A percentile compares a stretch with the other conserved stretches of the same genome.
Evolutionary conservation across 2,888 invertebrate genomes (phyloP).

Genomic region (Cantharis lateralis): DNA sequence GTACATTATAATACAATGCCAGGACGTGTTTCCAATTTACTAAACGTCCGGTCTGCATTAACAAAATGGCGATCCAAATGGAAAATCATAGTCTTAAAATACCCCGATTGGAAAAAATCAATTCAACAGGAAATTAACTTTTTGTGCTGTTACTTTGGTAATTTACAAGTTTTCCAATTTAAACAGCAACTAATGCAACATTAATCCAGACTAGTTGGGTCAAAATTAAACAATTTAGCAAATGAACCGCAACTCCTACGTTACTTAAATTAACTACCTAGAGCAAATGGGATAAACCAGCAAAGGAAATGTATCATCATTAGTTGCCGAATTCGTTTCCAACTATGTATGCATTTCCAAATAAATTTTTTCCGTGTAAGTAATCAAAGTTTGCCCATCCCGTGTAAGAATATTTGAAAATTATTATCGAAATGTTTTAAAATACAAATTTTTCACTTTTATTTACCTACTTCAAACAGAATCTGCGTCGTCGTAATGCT

Average conservation of each 20-base stretch:
- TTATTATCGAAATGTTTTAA: neutral
- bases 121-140: neutral
- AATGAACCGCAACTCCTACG: neutral
- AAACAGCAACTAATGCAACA: neutral
- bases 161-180: neutral
- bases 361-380: neutral
- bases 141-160: neutral
- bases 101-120: neutral
- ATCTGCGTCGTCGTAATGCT: neutral
- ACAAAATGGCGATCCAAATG: constrained; percentile 8
- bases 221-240: constrained; percentile 1
- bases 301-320: neutral
- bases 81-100: constrained; percentile 2
- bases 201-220: neutral
- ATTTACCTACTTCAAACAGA: neutral
- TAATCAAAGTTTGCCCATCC: neutral
- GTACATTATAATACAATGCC: neutral
- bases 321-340: neutral
- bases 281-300: constrained; percentile 8
- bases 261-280: constrained; percentile 5
- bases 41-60: constrained; percentile 12
- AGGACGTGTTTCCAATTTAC: constrained; percentile 19
- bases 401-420: neutral
- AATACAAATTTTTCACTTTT: neutral
- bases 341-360: neutral